phyloP scores from a whole-genome alignment of 2,888 invertebrate species.

The Archips xylosteana region DNA sequence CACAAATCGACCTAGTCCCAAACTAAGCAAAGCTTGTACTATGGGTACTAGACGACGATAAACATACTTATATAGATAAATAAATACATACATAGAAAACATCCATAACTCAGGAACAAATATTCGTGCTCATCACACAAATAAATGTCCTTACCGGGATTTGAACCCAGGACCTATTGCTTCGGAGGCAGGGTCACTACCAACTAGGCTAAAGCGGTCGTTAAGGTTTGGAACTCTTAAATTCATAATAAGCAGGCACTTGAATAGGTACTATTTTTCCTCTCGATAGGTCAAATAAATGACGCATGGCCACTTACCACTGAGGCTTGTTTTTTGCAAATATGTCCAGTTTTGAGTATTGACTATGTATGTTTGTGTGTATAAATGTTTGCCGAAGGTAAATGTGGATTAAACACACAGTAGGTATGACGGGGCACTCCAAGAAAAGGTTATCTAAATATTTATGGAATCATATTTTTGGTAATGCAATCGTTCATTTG shows the following conservation, averaged over 20 bases:
- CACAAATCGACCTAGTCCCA: too few species aligned
- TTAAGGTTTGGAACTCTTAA: background rate
- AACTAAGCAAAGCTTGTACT: too few species aligned
- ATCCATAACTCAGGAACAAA: too few species aligned
- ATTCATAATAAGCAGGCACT: background rate
- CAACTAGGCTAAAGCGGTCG: too few species aligned
- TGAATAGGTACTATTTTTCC: slow-evolving; percentile 49
- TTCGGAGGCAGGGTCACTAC: too few species aligned
- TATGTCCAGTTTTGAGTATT: slow-evolving; percentile 29
- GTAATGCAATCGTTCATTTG: background rate
- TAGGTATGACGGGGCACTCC: background rate
- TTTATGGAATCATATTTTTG: background rate
- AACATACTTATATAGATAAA: too few species aligned
- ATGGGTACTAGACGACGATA: too few species aligned
- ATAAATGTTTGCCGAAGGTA: slow-evolving; percentile 23
- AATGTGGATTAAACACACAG: slow-evolving; percentile 1
- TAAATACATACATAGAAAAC: too few species aligned
- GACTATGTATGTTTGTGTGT: slow-evolving; percentile 27
- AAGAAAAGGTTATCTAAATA: slow-evolving; percentile 11
- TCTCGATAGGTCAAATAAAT: slow-evolving; percentile 67
- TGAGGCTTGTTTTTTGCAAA: slow-evolving; percentile 45
- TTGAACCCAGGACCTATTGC: too few species aligned
- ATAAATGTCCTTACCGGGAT: too few species aligned
- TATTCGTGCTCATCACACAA: too few species aligned
- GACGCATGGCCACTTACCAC: slow-evolving; percentile 56